Conservation (phyloP, 1,140 invertebrate genomes). For the Monochamus saltuarius region DNA sequence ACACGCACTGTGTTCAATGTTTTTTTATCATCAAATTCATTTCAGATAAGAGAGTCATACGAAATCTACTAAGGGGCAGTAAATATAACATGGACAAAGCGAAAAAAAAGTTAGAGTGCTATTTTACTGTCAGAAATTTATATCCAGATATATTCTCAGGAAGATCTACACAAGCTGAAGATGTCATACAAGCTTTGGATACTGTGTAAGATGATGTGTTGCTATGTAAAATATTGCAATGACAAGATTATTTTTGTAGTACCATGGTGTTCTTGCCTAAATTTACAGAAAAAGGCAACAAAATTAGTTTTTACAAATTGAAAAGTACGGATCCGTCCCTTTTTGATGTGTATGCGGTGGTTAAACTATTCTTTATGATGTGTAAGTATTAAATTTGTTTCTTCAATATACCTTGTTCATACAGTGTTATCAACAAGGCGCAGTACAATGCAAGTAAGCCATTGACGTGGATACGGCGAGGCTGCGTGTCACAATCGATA, state of each 20-base stretch:
- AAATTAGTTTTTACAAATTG: conserved; percentile 58
- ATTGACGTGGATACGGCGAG: too few relatives aligned
- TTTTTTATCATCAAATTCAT: conserved; percentile 8
- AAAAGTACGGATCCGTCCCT: conserved; percentile 57
- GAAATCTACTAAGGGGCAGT: conserved; percentile 49
- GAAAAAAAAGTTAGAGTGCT: conserved; percentile 51
- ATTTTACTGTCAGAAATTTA: conserved; percentile 45
- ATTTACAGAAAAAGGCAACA: conserved; percentile 57
- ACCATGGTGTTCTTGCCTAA: conserved; percentile 54
- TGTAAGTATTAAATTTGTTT: conserved; percentile 27
- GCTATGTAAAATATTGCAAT: too few relatives aligned
- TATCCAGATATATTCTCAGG: conserved; percentile 50
- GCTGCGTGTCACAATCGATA: too few relatives aligned
- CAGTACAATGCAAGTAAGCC: too few relatives aligned
- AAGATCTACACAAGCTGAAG: conserved; percentile 42
- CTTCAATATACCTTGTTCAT: too few relatives aligned
- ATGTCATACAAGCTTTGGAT: conserved; percentile 39
- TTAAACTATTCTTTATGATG: conserved; percentile 59
- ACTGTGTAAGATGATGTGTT: conserved; percentile 44
- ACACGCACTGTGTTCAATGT: too few relatives aligned
- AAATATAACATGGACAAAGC: conserved; percentile 52
- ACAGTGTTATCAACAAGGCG: too few relatives aligned
- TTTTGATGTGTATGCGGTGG: conserved; percentile 56
- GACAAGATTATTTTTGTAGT: conserved; percentile 29
- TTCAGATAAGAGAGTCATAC: conserved; percentile 50